Evolutionary conservation across 30 jellyfish, hydroid and myxozoan species (phyloP), one percentile per base, ranked within the genome.

Genomic region (Turritopsis rubra): DNA sequence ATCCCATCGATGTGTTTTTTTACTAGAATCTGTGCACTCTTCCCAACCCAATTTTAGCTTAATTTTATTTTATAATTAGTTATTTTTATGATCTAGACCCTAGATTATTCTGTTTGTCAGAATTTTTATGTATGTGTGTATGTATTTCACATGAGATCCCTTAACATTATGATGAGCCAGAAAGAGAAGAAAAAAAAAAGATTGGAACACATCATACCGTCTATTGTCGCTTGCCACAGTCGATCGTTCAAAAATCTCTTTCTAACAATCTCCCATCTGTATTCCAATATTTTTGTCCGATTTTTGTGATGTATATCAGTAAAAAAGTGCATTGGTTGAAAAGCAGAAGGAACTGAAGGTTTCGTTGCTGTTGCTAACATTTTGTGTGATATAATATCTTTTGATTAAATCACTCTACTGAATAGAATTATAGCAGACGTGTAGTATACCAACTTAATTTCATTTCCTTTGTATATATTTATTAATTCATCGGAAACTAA

Each of bases 191-290:
- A 26, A 7, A 19, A 53, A 71, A 27, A 27, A 41, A 3, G n/a
- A 20, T 8, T 53, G 79, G 0, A 5, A 41, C 20, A 13, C 21
- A 54, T 18, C 54, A 4, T 79, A 88, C 96, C 96, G 68, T 84
- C 87, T 72, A 79, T 66, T 75, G 92, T 66, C 28, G 84, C 89
- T 54, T 84, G 80, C 96, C 96, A 88, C 23, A 88, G 54, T 30
- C 92, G 80, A 26, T 88, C 90, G 23, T 88, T 88, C 13, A 88
- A 72, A 26, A 88, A 81, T 65, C 88, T 79, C 80, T 74, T 88
- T 81, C 85, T 77, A 72, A 83, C 85, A 60, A 52, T 79, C 86
- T 84, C 92, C 96, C 96, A 88, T 79, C 72, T 83, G 72, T 68
- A 88, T 73, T 88, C 96, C 73, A 88, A 72, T 52, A 88, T 88